Conservation (phyloP, 2,113 vertebrate genomes). For the Bos indicus region DNA sequence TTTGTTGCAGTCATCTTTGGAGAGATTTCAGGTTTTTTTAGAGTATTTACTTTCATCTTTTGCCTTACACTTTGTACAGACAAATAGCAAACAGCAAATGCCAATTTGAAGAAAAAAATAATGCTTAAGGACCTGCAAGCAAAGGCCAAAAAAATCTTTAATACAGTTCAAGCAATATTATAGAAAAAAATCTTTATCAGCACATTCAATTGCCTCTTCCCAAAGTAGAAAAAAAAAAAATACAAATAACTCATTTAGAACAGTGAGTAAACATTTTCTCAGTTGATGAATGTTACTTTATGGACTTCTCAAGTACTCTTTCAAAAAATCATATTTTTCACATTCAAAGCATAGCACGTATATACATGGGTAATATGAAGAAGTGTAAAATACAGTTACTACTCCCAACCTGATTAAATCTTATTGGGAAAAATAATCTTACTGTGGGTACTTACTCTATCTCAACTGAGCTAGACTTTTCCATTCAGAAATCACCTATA, state of each 20-base stretch:
- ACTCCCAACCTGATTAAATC: background rate
- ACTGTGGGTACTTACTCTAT: background rate
- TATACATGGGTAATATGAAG: background rate
- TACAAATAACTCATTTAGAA: background rate
- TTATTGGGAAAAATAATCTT: background rate
- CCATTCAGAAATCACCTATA: background rate
- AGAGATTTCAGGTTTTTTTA: slow-evolving; percentile 32
- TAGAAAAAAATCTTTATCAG: slow-evolving; percentile 38
- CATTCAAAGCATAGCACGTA: background rate
- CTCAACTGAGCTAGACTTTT: background rate
- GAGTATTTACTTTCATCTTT: slow-evolving; percentile 47
- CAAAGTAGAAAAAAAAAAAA: slow-evolving; percentile 11
- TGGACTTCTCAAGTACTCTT: background rate
- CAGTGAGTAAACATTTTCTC: background rate
- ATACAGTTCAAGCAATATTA: background rate
- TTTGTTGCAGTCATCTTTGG: slow-evolving; percentile 2
- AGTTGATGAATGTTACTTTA: background rate
- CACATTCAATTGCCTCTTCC: slow-evolving; percentile 9
- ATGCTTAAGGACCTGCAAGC: background rate
- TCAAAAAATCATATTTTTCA: slow-evolving; percentile 10
- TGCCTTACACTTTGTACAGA: slow-evolving; percentile 23
- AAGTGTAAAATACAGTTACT: background rate
- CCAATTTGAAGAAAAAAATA: slow-evolving; percentile 12
- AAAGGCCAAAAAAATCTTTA: slow-evolving; percentile 26
- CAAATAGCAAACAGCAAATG: slow-evolving; percentile 5